phyloP scores from a whole-genome alignment of 2,113 vertebrate genomes.

The Odontophorus gujanensis region DNA sequence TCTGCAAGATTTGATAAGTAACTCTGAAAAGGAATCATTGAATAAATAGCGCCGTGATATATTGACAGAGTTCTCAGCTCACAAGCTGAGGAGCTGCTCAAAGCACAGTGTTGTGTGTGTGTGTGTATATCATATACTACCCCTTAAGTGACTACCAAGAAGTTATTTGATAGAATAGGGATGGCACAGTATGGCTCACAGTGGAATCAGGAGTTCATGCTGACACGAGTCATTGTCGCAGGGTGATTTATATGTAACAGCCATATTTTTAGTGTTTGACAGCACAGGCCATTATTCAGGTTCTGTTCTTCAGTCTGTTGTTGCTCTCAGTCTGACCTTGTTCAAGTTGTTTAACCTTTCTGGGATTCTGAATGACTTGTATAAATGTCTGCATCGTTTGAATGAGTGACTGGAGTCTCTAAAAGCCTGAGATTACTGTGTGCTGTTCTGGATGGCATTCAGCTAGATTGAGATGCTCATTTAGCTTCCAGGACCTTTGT shows the following conservation, averaged over 20 bases:
- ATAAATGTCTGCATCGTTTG: background rate
- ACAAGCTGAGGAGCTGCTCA: background rate
- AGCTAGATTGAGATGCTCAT: background rate
- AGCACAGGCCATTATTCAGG: background rate
- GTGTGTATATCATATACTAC: background rate
- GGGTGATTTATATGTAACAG: background rate
- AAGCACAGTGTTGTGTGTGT: background rate
- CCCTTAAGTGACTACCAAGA: background rate
- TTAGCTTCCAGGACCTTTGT: background rate
- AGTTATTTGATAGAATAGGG: background rate
- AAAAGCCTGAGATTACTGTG: background rate
- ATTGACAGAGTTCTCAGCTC: background rate
- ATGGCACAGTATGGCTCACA: background rate
- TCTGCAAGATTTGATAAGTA: background rate
- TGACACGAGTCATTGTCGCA: background rate
- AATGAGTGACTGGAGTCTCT: background rate
- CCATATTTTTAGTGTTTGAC: background rate
- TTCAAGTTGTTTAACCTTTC: background rate
- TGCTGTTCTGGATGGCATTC: background rate
- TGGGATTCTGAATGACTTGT: background rate
- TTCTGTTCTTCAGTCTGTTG: background rate
- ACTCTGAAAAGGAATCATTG: background rate
- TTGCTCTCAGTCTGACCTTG: background rate
- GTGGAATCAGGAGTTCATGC: background rate
- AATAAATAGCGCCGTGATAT: rapidly evolving